These are phyloP conservation scores for Deroplatys truncata DNA, from an alignment of 2,888 invertebrate species.

Conservation along the genomic window DNA sequence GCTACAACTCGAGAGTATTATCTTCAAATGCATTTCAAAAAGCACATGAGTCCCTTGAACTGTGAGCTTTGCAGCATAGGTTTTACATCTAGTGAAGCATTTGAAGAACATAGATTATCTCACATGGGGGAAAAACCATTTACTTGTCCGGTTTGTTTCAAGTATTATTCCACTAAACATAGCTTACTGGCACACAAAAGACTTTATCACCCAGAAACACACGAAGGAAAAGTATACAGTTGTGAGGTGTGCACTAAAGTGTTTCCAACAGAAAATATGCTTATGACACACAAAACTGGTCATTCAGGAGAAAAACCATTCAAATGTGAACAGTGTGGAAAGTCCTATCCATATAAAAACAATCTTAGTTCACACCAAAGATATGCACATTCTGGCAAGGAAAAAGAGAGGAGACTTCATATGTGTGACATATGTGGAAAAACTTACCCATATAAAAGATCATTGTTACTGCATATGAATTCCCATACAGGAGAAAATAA, in stretches of 20 bases:
- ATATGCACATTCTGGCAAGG: constrained; percentile 37
- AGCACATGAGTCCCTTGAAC: constrained; percentile 46
- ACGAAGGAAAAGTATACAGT: neutral
- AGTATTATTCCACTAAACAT: constrained; percentile 38
- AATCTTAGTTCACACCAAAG: constrained; percentile 42
- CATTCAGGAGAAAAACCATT: constrained; percentile 36
- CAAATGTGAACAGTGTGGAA: constrained; percentile 41
- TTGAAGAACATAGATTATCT: constrained; percentile 33
- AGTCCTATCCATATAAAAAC: constrained; percentile 42
- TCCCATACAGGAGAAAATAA: constrained; percentile 22
- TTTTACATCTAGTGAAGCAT: constrained; percentile 34
- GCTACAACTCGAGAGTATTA: constrained; percentile 16
- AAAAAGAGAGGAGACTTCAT: constrained; percentile 35
- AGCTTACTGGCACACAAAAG: constrained; percentile 24
- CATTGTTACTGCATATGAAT: constrained; percentile 17
- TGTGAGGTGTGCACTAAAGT: constrained; percentile 35
- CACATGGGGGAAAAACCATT: constrained; percentile 32
- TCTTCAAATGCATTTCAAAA: constrained; percentile 44
- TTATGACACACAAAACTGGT: constrained; percentile 55
- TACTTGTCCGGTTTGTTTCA: constrained; percentile 38
- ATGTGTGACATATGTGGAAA: constrained; percentile 39
- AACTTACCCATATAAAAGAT: constrained; percentile 23
- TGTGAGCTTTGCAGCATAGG: constrained; percentile 35
- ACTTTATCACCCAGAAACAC: neutral
- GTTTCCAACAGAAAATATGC: constrained; percentile 37